Evolutionary conservation across 1,140 invertebrate genomes (phyloP), one percentile per base, ranked within the genome.

Genomic region (Trichonephila clavipes): DNA sequence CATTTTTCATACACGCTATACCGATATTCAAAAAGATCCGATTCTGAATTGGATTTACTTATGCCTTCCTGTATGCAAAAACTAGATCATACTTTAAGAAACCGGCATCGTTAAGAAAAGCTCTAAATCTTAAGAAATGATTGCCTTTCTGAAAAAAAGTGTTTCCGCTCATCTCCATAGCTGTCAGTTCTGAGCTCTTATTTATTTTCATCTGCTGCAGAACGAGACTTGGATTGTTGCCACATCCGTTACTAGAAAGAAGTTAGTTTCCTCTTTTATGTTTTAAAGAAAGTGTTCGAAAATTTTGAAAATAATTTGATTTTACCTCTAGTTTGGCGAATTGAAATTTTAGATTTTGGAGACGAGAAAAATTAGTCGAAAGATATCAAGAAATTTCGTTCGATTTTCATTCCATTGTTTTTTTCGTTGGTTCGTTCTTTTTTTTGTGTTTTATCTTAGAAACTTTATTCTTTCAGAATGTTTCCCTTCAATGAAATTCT

Each of bases 11-110:
- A 51, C 10, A 8, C 10, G 51, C 10, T 10, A 51, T 51, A 51
- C 51, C 51, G 51, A 51, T 10, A 51, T 51, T 51, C 51, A 10
- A 12, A 51, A 40, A 10, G 51, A 51, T 40, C 28, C 34, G 21
- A 59, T 85, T 59, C 83, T 61, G 51, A 59, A 58, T 85, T 85
- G 19, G n/a, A 85, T 59, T 85, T 85, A 85, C 83, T 85, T 85
- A 85, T 61, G 58, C 51, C 58, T 59, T 85, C 44, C 58, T 85
- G 44, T 61, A 85, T 61, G 58, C 83, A 85, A 85, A 85, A 85
- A 58, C 10, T 28, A 18, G 10, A 85, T 85, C n/a, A 24, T 19
- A 85, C 83, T 85, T n/a, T 61, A 77, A 77, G 83, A 51, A 85
- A 85, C 58, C n/a, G 83, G 58, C 58, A 51, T 58, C 19, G 44